Percentiles rank a stretch among this genome's conserved stretches.
Evolutionary conservation across 2,797 vertebrate genomes (phyloP).

Genomic region (Carduelis carduelis): DNA sequence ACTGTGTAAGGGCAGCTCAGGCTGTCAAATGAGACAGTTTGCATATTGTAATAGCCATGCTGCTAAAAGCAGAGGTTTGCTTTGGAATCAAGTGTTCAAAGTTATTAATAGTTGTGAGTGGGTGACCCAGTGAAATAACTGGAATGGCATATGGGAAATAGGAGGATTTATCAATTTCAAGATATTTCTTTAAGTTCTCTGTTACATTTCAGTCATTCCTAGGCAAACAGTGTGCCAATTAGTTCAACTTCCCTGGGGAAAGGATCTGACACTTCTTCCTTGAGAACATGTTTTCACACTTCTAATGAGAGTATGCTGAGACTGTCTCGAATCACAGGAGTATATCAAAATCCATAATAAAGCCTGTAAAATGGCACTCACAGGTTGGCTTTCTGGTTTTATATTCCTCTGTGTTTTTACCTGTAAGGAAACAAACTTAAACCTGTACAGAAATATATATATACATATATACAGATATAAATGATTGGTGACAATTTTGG

Average conservation of each 20-base stretch:
- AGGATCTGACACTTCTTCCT: not conserved
- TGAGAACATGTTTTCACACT: not conserved
- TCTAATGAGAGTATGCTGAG: conserved; percentile 1
- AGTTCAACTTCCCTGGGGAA: not conserved
- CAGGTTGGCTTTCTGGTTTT: not conserved
- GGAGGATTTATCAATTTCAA: not conserved
- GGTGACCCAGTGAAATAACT: not conserved
- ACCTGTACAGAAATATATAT: not conserved
- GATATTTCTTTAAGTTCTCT: not conserved
- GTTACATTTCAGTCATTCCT: not conserved
- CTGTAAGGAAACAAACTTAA: not conserved
- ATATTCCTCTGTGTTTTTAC: not conserved
- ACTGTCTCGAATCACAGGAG: not conserved
- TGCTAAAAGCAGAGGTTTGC: not conserved
- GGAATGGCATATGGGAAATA: not conserved
- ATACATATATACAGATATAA: not conserved
- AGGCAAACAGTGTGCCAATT: conserved; percentile 3
- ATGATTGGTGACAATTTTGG: not conserved
- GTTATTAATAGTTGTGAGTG: not conserved
- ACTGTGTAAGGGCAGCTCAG: not conserved
- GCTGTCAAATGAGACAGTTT: not conserved
- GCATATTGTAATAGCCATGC: not conserved
- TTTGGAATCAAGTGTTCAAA: not conserved
- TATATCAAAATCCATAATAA: not conserved
- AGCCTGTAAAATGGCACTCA: not conserved